Evolutionary conservation across 2,888 invertebrate genomes (phyloP), one percentile per base, ranked within the genome.

Genomic region (Diloba caeruleocephala): DNA sequence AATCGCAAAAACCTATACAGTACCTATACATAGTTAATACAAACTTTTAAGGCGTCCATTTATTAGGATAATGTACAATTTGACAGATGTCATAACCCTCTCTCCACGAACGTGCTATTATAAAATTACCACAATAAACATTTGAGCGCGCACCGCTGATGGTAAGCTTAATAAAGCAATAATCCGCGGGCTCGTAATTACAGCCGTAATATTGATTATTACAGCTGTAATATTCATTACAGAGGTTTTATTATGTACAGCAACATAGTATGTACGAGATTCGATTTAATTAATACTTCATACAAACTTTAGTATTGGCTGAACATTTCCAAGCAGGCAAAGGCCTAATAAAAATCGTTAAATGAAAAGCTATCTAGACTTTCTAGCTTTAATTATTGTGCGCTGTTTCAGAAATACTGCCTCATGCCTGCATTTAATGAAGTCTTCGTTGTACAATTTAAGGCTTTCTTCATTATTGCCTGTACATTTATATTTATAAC

Each of bases 41-140:
- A n/a, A n/a, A n/a, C n/a, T n/a, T n/a, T n/a, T n/a, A n/a, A n/a
- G n/a, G n/a, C n/a, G n/a, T n/a, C n/a, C n/a, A 25, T 53, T 53
- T 62, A 62, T 46, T 21, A 39, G 17, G 28, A 36, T 62, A 67
- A 67, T 62, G 61, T 43, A 29, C 25, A 43, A 39, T 61, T 60
- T 55, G 62, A 67, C 62, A 66, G 58, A 69, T 69, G 54, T 51
- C 49, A 51, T 46, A 60, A 41, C 69, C 60, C 54, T 54, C 28
- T 38, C 13, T 39, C 42, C n/a, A 31, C 69, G 57, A 49, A 37
- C 32, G 13, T 14, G 48, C 65, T 23, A 70, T 78, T 75, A 78
- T 64, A 71, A 70, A 74, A 81, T 83, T 77, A 82, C 76, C 70
- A 76, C 70, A 79, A 79, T 82, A 83, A 83, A 84, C 70, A 69